Evolutionary conservation across 2,113 vertebrate genomes (phyloP).

Genomic region (Sylvilagus bachmani): DNA sequence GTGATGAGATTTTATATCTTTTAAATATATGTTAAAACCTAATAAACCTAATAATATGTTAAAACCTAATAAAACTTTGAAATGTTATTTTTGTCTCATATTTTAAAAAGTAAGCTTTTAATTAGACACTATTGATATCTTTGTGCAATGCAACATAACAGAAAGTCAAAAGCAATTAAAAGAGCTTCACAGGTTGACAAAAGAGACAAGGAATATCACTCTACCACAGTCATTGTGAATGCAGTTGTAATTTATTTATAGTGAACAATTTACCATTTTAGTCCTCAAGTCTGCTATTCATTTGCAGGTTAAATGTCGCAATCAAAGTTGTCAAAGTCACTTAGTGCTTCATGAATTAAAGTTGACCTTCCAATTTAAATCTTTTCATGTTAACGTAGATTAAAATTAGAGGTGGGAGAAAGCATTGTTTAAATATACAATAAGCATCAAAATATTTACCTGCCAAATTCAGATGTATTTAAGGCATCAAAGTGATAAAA

Average conservation of each 20-base stretch:
- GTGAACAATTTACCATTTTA: constrained; percentile 46
- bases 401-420: constrained; percentile 20
- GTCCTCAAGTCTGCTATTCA: not conserved
- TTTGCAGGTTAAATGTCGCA: constrained; percentile 57
- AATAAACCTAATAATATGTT: not conserved
- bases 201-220: not conserved
- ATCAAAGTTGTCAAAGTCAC: constrained; percentile 49
- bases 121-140: not conserved
- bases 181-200: not conserved
- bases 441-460: constrained; percentile 43
- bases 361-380: constrained; percentile 69
- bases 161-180: not conserved
- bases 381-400: constrained; percentile 59
- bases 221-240: not conserved
- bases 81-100: not conserved
- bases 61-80: not conserved
- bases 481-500: not conserved
- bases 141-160: not conserved
- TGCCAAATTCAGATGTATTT: not conserved
- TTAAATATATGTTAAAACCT: not conserved
- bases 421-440: not conserved
- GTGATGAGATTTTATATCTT: not conserved
- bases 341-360: constrained; percentile 67
- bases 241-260: constrained; percentile 50
- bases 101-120: constrained; percentile 32